Evolutionary conservation across 2,113 vertebrate species (phyloP).

Genomic region (Poeciliopsis turrubarensis): DNA sequence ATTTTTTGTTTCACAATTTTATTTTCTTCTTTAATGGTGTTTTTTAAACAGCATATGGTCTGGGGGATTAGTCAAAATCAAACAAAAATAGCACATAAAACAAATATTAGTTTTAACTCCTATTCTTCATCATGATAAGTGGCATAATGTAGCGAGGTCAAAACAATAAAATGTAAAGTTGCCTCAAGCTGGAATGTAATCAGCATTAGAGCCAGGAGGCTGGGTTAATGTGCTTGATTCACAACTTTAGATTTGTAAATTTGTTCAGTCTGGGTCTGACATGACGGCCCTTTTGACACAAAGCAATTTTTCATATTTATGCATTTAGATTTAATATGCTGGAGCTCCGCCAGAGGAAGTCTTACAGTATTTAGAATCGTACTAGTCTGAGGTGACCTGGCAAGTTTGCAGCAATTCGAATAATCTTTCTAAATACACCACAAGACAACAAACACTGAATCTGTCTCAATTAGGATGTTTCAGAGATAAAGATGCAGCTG

Average conservation of each 20-base stretch:
- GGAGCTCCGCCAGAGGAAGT: background rate
- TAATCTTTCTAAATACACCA: background rate
- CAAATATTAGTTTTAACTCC: background rate
- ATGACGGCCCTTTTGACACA: background rate
- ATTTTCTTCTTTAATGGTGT: too few species aligned
- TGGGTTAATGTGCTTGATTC: background rate
- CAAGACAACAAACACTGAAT: background rate
- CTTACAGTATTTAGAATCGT: background rate
- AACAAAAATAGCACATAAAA: background rate
- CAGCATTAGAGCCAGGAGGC: background rate
- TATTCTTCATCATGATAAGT: background rate
- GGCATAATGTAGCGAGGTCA: background rate
- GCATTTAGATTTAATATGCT: background rate
- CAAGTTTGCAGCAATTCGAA: background rate
- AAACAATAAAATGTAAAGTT: background rate
- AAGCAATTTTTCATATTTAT: background rate
- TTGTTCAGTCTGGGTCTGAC: background rate
- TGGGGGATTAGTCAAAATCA: background rate
- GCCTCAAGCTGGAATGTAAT: background rate
- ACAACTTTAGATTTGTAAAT: background rate
- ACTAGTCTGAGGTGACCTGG: background rate
- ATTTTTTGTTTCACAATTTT: background rate
- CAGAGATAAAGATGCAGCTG: background rate
- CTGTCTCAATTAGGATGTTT: background rate
- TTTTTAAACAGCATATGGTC: background rate